Evolutionary conservation across 1,140 invertebrate species (phyloP).

Genomic region (Drosophila micromelanica): DNA sequence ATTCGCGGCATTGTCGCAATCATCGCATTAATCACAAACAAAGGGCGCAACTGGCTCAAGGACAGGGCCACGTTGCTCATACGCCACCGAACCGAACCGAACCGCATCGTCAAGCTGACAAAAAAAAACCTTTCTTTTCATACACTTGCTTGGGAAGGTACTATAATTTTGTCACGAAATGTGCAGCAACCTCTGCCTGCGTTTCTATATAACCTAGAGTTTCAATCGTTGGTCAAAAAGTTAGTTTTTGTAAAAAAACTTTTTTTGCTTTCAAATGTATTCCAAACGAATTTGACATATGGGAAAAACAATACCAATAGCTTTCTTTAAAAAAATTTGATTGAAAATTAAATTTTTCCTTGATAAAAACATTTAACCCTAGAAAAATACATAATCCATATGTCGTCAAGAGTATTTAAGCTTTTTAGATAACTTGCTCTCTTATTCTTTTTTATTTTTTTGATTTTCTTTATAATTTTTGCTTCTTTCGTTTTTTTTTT

Average conservation of each 20-base stretch:
- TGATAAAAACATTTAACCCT: background rate
- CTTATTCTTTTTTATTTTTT: background rate
- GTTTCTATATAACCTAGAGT: too few species aligned
- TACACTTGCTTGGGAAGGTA: background rate
- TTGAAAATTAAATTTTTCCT: too few species aligned
- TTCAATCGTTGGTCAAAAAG: too few species aligned
- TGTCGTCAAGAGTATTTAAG: background rate
- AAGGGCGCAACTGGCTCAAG: constrained; percentile 70
- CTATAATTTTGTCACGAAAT: too few species aligned
- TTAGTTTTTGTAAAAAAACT: too few species aligned
- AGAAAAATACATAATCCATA: too few species aligned
- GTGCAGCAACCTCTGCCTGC: too few species aligned
- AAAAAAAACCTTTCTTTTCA: background rate
- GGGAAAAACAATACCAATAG: too few species aligned
- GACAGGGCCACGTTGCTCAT: constrained; percentile 47
- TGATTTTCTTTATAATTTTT: constrained; percentile 32
- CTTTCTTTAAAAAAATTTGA: too few species aligned
- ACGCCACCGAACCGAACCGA: constrained; percentile 4
- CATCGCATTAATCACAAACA: constrained; percentile 75
- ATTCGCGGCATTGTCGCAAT: constrained; percentile 56
- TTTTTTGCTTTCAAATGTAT: too few species aligned
- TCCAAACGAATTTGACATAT: too few species aligned
- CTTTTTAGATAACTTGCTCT: background rate
- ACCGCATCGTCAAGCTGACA: background rate
- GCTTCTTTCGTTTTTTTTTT: constrained; percentile 19